These are phyloP conservation scores for Dufourea novaeangliae DNA, from an alignment of 1,140 invertebrate species.

Conservation along the genomic window DNA sequence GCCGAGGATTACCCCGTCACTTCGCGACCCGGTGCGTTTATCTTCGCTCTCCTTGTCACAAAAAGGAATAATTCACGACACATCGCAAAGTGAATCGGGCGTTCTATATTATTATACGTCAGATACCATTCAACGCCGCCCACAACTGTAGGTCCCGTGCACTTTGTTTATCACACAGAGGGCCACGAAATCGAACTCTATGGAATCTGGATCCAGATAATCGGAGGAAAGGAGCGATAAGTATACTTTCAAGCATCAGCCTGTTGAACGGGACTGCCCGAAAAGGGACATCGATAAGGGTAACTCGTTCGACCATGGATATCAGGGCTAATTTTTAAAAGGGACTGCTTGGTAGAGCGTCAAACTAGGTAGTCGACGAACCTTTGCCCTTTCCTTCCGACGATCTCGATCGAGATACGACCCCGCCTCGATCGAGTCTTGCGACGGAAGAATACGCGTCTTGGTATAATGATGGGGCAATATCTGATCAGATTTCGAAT, in stretches of 20 bases:
- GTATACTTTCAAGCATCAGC: neutral
- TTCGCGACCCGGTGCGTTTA: neutral
- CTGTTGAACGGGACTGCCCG: neutral
- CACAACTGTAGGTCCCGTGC: neutral
- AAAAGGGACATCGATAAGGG: neutral
- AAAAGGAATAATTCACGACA: neutral
- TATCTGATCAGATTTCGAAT: no score
- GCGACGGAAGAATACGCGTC: slow-evolving; percentile 12
- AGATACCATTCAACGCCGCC: no score
- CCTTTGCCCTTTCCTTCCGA: slow-evolving; percentile 3
- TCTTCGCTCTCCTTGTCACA: neutral
- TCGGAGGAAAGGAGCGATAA: neutral
- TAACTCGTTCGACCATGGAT: neutral
- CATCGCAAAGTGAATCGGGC: neutral
- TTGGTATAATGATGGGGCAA: neutral
- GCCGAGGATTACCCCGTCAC: neutral
- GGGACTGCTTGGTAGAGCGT: neutral
- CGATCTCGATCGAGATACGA: slow-evolving; percentile 29
- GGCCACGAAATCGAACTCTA: no score
- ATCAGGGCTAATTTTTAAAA: slow-evolving; percentile 4
- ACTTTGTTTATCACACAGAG: no score
- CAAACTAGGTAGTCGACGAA: neutral
- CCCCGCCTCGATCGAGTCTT: neutral
- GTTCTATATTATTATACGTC: no score
- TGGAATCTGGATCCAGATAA: neutral